Conservation (phyloP, 2,113 vertebrate species). For the Boleophthalmus pectinirostris region DNA sequence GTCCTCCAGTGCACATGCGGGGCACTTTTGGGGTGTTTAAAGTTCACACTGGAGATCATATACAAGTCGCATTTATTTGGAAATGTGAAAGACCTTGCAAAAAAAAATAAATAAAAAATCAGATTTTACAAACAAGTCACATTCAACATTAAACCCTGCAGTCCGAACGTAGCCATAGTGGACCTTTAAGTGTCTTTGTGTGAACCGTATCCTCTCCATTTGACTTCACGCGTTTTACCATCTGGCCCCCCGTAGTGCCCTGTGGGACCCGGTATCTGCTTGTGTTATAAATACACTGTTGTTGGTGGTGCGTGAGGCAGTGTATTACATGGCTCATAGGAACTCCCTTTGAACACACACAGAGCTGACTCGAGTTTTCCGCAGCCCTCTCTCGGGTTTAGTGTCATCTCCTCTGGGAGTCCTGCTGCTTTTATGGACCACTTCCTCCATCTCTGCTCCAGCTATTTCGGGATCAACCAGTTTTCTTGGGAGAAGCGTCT, state of each 20-base stretch:
- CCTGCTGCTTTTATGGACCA: slow-evolving; percentile 39
- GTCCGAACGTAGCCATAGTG: too few species aligned
- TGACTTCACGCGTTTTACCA: slow-evolving; percentile 10
- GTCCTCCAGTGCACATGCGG: too few species aligned
- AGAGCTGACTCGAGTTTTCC: slow-evolving; percentile 33
- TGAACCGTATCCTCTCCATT: not conserved
- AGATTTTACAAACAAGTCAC: too few species aligned
- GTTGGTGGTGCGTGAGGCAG: not conserved
- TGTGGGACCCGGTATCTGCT: not conserved
- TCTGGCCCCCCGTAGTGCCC: not conserved
- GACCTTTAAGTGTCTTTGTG: not conserved
- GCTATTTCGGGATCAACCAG: not conserved
- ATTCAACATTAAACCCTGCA: too few species aligned
- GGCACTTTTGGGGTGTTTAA: too few species aligned
- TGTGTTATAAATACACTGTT: slow-evolving; percentile 4
- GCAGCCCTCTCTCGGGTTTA: slow-evolving; percentile 30
- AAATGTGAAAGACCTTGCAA: too few species aligned
- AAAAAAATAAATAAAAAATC: too few species aligned
- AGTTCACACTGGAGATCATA: too few species aligned
- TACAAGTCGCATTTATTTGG: too few species aligned
- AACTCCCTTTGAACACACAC: slow-evolving; percentile 23
- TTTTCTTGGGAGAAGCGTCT: not conserved
- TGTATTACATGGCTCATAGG: slow-evolving; percentile 35
- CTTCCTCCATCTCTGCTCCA: slow-evolving; percentile 22
- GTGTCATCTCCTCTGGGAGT: slow-evolving; percentile 35